phyloP scores from a whole-genome alignment of 1,140 invertebrate species.

The Drosophila tani region DNA sequence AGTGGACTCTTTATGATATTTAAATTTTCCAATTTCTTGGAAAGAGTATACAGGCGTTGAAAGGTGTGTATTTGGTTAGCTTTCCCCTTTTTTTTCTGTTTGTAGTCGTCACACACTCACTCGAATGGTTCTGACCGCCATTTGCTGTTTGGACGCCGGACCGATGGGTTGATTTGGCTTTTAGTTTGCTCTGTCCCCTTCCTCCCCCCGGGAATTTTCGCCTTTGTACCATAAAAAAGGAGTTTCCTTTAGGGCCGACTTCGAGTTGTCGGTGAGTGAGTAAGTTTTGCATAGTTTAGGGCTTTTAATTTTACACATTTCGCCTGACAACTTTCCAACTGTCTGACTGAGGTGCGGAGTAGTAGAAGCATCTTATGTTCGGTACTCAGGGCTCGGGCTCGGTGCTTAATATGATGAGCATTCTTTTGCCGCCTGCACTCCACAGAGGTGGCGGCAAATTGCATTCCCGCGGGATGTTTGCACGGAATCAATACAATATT shows the following conservation, averaged over 20 bases:
- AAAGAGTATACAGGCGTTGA: constrained; percentile 6
- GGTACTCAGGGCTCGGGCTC: constrained; percentile 46
- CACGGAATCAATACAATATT: constrained; percentile 61
- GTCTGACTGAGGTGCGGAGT: background rate
- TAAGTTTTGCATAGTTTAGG: constrained; percentile 67
- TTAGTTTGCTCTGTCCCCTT: constrained; percentile 35
- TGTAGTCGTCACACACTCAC: constrained; percentile 27
- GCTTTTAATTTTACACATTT: constrained; percentile 72
- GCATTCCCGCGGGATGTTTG: constrained; percentile 56
- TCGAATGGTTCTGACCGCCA: constrained; percentile 61
- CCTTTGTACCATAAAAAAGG: constrained; percentile 43
- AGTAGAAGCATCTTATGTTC: constrained; percentile 38
- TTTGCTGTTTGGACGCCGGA: constrained; percentile 74
- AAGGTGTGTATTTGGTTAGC: background rate
- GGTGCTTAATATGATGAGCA: constrained; percentile 46
- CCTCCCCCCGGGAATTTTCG: constrained; percentile 48
- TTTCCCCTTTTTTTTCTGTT: background rate
- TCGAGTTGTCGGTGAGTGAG: constrained; percentile 3
- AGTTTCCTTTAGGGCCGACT: constrained; percentile 7
- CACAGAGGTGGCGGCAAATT: constrained; percentile 46
- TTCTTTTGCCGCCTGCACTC: constrained; percentile 8
- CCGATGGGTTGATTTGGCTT: constrained; percentile 57
- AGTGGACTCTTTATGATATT: background rate
- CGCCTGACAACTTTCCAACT: constrained; percentile 49
- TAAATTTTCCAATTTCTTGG: background rate